Evolutionary conservation across 2,797 vertebrate species (phyloP).

Genomic region (Pseudochaenichthys georgianus): DNA sequence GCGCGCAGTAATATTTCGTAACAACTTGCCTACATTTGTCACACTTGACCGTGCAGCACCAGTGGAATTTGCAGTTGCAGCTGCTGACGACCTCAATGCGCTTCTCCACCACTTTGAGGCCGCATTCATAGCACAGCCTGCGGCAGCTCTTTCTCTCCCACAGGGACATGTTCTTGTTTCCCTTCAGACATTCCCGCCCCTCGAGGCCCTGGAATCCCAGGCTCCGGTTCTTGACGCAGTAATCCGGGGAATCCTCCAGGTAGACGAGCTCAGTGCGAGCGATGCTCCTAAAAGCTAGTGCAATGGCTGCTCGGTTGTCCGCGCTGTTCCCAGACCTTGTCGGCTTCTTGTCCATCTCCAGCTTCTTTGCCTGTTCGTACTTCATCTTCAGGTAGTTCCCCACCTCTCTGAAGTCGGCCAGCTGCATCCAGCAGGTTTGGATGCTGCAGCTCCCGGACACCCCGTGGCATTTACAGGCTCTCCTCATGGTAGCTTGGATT

Average conservation of each 20-base stretch:
- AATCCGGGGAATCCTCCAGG: constrained; percentile 95
- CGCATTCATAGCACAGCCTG: constrained; percentile 92
- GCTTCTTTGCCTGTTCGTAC: constrained; percentile 90
- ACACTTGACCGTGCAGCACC: constrained; percentile 97
- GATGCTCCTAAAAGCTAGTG: constrained; percentile 86
- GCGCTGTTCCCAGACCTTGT: constrained; percentile 92
- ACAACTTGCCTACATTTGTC: constrained; percentile 91
- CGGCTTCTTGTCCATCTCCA: constrained; percentile 93
- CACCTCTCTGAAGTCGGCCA: constrained; percentile 92
- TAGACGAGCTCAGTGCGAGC: constrained; percentile 90
- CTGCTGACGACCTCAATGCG: constrained; percentile 88
- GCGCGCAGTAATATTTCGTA: constrained; percentile 90
- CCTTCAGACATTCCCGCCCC: constrained; percentile 93
- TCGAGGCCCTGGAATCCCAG: constrained; percentile 92
- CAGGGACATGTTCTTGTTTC: constrained; percentile 82
- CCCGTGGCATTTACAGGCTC: constrained; percentile 96
- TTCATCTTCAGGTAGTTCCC: constrained; percentile 94
- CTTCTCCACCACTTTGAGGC: constrained; percentile 90
- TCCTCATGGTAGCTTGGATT: constrained; percentile 92
- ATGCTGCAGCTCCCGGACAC: constrained; percentile 97
- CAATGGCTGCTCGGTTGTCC: constrained; percentile 86
- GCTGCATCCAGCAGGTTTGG: constrained; percentile 97
- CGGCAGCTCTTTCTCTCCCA: constrained; percentile 92
- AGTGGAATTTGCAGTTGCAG: constrained; percentile 97
- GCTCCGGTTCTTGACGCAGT: constrained; percentile 92